phyloP scores from a whole-genome alignment of 2,113 vertebrate genomes.

The Tapirus terrestris region DNA sequence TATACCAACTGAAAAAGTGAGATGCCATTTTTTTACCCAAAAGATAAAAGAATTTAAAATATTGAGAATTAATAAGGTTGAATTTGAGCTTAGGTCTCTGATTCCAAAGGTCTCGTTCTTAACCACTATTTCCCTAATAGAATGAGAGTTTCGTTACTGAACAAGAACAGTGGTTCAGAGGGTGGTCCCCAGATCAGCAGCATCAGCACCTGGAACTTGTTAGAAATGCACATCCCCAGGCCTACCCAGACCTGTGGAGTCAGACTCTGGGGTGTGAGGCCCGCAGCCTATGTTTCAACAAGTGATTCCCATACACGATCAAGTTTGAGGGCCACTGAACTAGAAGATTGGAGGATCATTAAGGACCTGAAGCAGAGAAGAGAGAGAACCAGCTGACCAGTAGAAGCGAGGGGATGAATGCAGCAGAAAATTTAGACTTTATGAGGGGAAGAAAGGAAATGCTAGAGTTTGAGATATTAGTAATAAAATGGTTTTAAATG shows the following conservation, averaged over 20 bases:
- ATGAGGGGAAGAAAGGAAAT: background rate
- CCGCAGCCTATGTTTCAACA: background rate
- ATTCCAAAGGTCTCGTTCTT: background rate
- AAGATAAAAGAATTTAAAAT: background rate
- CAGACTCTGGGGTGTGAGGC: background rate
- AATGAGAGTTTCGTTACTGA: background rate
- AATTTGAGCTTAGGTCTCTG: background rate
- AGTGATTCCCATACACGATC: background rate
- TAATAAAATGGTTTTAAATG: background rate
- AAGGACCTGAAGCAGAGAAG: background rate
- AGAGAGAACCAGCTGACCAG: background rate
- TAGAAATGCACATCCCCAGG: background rate
- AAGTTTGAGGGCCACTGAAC: background rate
- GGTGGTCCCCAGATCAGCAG: background rate
- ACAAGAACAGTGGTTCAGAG: background rate
- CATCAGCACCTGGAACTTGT: background rate
- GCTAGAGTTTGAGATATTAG: background rate
- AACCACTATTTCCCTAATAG: background rate
- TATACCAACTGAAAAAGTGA: background rate
- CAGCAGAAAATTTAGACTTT: background rate
- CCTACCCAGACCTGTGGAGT: background rate
- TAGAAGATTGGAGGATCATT: background rate
- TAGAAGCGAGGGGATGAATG: background rate
- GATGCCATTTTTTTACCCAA: background rate
- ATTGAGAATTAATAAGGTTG: background rate